A percentile compares a stretch with the other conserved stretches of the same genome.
Evolutionary conservation across 2,113 vertebrate genomes (phyloP).

Genomic region (Gallinago jamesoni): DNA sequence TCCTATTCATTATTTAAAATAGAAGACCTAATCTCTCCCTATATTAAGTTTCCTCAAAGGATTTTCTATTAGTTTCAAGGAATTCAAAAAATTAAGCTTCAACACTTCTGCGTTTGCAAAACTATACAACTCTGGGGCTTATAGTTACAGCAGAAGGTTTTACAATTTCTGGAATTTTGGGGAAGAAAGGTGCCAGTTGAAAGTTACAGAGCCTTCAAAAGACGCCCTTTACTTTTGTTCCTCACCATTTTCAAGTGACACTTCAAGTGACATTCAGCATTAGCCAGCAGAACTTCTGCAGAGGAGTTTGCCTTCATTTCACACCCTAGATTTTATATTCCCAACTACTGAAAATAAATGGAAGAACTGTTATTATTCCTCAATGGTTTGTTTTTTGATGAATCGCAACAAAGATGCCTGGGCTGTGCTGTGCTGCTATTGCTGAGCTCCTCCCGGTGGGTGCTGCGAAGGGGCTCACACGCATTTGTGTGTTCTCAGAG

Average conservation of each 20-base stretch:
- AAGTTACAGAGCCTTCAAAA: neutral
- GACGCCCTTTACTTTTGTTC: neutral
- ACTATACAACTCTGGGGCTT: neutral
- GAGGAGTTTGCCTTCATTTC: neutral
- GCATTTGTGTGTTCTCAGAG: neutral
- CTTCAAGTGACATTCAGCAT: neutral
- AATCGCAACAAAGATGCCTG: neutral
- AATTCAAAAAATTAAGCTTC: constrained; percentile 12
- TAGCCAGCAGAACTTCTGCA: neutral
- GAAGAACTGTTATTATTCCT: neutral
- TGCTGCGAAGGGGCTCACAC: neutral
- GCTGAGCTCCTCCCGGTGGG: neutral
- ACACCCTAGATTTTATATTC: neutral
- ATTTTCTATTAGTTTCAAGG: constrained; percentile 45
- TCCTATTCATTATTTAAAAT: constrained; percentile 43
- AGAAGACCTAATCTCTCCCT: constrained; percentile 8
- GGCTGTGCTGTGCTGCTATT: neutral
- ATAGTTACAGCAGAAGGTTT: neutral
- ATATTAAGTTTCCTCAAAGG: constrained; percentile 39
- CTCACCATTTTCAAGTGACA: neutral
- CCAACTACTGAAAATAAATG: neutral
- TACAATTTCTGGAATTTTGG: neutral
- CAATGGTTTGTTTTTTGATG: neutral
- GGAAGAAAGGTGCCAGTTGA: neutral
- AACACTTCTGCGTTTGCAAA: neutral